A percentile compares a stretch with the other conserved stretches of the same genome.
Conservation (phyloP, 2,797 vertebrate genomes). For the Limosa lapponica region DNA sequence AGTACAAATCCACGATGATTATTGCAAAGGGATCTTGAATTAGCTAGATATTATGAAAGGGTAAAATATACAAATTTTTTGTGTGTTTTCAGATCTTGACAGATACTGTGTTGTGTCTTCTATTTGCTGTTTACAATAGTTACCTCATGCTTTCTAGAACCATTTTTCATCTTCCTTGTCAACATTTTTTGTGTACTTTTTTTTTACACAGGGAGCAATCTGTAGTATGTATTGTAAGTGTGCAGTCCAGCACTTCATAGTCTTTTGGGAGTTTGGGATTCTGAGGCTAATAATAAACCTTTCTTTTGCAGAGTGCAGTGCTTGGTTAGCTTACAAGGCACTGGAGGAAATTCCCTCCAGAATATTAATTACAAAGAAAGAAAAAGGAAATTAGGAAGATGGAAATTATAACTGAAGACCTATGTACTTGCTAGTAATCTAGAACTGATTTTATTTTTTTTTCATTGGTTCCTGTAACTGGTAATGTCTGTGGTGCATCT, state of each 20-base stretch:
- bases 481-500: not conserved
- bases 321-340: not conserved
- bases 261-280: not conserved
- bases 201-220: not conserved
- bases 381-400: not conserved
- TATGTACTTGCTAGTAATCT: not conserved
- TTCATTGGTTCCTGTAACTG: not conserved
- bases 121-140: not conserved
- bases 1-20: fast-evolving
- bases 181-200: not conserved
- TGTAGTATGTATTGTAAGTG: not conserved
- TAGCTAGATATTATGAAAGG: not conserved
- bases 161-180: not conserved
- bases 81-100: not conserved
- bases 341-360: not conserved
- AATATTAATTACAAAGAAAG: not conserved
- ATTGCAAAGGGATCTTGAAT: not conserved
- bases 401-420: not conserved
- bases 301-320: not conserved
- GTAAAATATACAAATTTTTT: not conserved
- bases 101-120: not conserved
- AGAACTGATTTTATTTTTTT: not conserved
- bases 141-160: not conserved
- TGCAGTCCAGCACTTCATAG: not conserved
- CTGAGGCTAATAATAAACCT: not conserved